Evolutionary conservation across 1,140 invertebrate species (phyloP), one percentile per base, ranked within the genome.

Genomic region (Sarcophaga peregrina): DNA sequence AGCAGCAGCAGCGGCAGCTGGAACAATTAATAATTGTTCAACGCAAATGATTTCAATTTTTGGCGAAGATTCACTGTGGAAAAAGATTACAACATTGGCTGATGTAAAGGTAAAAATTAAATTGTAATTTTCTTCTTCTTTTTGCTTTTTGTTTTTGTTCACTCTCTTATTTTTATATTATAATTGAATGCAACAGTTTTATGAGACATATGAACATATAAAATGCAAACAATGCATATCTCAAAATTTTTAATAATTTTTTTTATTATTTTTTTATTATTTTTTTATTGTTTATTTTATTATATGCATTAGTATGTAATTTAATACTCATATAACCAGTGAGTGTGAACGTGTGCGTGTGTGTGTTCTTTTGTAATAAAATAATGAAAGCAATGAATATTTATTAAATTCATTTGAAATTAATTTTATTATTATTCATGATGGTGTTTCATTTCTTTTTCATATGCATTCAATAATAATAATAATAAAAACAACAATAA

Each of bases 1-100:
- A 82, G 76, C 84, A 76, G 89, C 85, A 87, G 87, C 85, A 90
- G 89, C 82, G 90, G 88, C 86, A 88, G 90, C 74, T 86, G 85
- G 25, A 82, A 85, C 88, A 82, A 87, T 87, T 83, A 85, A 85
- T 80, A 86, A 86, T 52, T 85, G 83, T 45, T 85, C 83, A 20
- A 84, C 85, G 83, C 87, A 87, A 85, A 89, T 90, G 87, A 90
- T 90, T 78, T 87, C 89, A 74, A 90, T 90, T 81, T 90, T 90
- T 78, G 89, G 89, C 62, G 89, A 90, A 86, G 89, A 90, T 83
- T 87, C 85, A 52, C 83, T 90, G 47, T 90, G 88, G 88, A 86
- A 89, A 81, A 90, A 90, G 85, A 90, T 90, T 73, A 89, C 88
- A 76, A 89, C 86, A 75, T 82, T 90, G 83, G 89, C 89, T 68